A percentile compares a stretch with the other conserved stretches of the same genome.
Evolutionary conservation across 2,113 vertebrate genomes (phyloP).

Genomic region (Psephotus haematonotus): DNA sequence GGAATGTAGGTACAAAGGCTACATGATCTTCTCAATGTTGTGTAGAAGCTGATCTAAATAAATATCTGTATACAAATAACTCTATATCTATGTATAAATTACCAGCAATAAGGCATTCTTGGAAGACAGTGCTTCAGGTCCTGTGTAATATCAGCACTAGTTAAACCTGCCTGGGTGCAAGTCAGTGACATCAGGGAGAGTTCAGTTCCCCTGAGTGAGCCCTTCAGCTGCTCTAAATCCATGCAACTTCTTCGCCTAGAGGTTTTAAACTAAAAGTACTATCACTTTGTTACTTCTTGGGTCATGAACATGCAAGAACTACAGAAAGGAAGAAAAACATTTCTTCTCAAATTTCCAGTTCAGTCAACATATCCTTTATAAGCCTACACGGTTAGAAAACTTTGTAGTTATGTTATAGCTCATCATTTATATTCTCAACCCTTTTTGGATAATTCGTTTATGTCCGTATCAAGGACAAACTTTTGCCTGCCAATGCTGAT

Average conservation of each 20-base stretch:
- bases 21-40: not conserved
- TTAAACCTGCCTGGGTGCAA: not conserved
- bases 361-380: not conserved
- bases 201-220: not conserved
- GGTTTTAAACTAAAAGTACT: not conserved
- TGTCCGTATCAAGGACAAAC: not conserved
- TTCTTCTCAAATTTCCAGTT: not conserved
- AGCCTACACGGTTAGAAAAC: accelerated
- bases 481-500: not conserved
- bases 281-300: not conserved
- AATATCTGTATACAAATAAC: not conserved
- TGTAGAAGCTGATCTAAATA: not conserved
- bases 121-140: not conserved
- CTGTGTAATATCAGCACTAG: accelerated
- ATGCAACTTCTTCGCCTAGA: not conserved
- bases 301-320: not conserved
- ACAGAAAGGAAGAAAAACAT: not conserved
- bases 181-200: not conserved
- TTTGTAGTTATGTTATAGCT: not conserved
- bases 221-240: not conserved
- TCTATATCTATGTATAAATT: not conserved
- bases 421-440: not conserved
- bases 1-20: not conserved
- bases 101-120: not conserved
- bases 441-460: not conserved